Conservation (phyloP, 2,113 vertebrate genomes). For the Paraplagusia blochii region DNA sequence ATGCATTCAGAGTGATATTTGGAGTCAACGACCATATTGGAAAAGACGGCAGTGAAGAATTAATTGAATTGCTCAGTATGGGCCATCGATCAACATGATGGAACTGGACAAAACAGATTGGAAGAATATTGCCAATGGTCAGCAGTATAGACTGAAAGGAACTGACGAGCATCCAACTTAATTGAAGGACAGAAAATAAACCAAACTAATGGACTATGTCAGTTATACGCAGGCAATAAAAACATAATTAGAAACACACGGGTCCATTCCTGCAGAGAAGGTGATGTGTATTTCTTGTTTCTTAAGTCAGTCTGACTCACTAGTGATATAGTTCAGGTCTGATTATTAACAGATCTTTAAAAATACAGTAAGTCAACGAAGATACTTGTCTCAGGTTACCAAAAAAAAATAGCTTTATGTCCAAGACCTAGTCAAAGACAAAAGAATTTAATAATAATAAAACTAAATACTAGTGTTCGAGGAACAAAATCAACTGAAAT, state of each 20-base stretch:
- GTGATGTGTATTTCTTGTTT: no score
- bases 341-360: no score
- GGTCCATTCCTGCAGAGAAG: no score
- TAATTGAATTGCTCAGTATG: slow-evolving; percentile 19
- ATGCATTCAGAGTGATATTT: slow-evolving; percentile 16
- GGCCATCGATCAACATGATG: slow-evolving; percentile 44
- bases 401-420: no score
- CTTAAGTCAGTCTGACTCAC: no score
- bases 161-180: slow-evolving; percentile 3
- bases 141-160: slow-evolving; percentile 22
- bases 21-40: slow-evolving; percentile 5
- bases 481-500: no score
- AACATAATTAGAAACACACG: not conserved
- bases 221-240: not conserved
- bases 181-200: slow-evolving; percentile 12
- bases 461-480: no score
- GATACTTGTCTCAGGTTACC: no score
- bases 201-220: not conserved
- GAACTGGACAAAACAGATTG: slow-evolving; percentile 14
- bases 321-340: no score
- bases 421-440: no score
- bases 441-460: no score
- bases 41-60: slow-evolving; percentile 14
- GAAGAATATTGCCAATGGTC: slow-evolving; percentile 22
- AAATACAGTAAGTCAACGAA: no score